Evolutionary conservation across 2,113 vertebrate genomes (phyloP), one percentile per base, ranked within the genome.

Genomic region (Grallaria varia): DNA sequence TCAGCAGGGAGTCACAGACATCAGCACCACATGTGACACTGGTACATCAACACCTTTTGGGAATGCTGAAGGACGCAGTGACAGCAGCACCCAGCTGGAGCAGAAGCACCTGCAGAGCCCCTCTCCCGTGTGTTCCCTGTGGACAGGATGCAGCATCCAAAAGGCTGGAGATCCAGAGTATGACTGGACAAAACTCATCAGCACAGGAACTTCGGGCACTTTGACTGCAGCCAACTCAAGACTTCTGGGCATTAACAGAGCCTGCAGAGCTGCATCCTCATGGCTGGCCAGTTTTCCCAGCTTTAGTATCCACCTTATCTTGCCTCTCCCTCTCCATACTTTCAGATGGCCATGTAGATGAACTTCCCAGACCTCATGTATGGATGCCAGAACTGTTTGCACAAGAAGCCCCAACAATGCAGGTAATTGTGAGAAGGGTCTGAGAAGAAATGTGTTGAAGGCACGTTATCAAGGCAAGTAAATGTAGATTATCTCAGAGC

Each of bases 61-160:
- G 60, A 58, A 30, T 0, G 6, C 73, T 77, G 63, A 84, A 91
- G 87, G 90, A 80, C 92, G 79, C 20, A 4, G 76, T 3, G 62
- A 78, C 71, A 75, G 71, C 66, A 79, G 58, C 50, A 90, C 22
- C 37, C 60, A 82, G 13, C 14, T 12, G 14, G 14, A 62, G 67
- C 52, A 84, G 69, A 24, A 69, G 28, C 10, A 1, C 1, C n/a
- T 56, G n/a, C 8, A 87, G 49, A 67, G 67, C 35, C n/a, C 71
- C 1, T 1, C 33, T 72, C 28, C 44, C 53, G 49, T 0, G 1
- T 9, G n/a, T 16, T 80, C 16, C 0, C 3, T 8, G 23, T 15
- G 19, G 6, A 21, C 40, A 68, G 35, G 44, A 81, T 28, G 37
- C 37, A 60, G 35, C 24, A 69, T 15, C 66, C 23, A 16, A 58